phyloP scores from a whole-genome alignment of 2,113 vertebrate species.

The Atlantisia rogersi region DNA sequence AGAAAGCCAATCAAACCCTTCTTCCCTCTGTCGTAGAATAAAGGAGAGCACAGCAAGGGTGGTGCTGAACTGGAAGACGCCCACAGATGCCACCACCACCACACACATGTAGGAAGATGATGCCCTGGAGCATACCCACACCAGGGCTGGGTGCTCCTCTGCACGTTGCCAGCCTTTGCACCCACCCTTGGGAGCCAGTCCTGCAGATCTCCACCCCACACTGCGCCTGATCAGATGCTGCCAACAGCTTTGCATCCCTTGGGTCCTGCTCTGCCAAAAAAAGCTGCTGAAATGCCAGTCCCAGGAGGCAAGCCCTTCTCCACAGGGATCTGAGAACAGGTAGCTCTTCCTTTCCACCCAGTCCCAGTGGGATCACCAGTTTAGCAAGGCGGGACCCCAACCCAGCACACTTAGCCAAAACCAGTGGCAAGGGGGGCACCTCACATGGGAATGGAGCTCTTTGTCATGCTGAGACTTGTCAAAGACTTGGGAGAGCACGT shows the following conservation, averaged over 20 bases:
- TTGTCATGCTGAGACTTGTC: fast-evolving
- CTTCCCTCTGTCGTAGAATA: not conserved
- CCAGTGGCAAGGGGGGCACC: not conserved
- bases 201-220: not conserved
- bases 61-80: not conserved
- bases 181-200: not conserved
- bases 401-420: not conserved
- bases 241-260: not conserved
- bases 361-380: not conserved
- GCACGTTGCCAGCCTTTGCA: not conserved
- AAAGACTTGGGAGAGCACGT: fast-evolving
- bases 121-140: fast-evolving
- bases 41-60: not conserved
- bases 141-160: not conserved
- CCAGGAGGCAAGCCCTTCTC: not conserved
- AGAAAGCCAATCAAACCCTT: not conserved
- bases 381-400: not conserved
- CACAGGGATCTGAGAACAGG: not conserved
- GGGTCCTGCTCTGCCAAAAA: not conserved
- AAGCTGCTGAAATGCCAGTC: not conserved
- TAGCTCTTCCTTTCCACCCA: not conserved
- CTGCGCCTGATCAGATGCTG: not conserved
- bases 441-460: not conserved
- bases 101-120: not conserved
- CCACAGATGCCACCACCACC: not conserved